Conservation (phyloP, 1,140 invertebrate genomes). For the Leguminivora glycinivorella region DNA sequence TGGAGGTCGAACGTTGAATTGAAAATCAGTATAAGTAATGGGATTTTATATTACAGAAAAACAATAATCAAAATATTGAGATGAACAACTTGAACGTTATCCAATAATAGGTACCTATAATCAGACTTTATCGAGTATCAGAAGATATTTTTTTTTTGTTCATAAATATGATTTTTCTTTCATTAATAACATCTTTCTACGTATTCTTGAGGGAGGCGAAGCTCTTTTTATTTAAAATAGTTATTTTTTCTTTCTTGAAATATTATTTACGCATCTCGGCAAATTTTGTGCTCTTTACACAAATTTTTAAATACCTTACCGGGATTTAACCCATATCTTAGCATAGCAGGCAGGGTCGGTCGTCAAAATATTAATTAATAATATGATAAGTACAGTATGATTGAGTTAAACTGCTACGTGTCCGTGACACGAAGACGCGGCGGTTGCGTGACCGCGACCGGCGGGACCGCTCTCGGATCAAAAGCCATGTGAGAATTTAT, state of each 20-base stretch:
- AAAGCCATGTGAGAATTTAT: constrained; percentile 27
- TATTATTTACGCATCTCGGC: too few relatives aligned
- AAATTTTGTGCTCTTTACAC: too few relatives aligned
- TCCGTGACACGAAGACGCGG: constrained; percentile 22
- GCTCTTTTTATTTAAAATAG: too few relatives aligned
- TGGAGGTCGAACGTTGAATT: background rate
- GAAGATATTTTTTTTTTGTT: background rate
- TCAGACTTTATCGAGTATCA: background rate
- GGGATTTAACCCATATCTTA: too few relatives aligned
- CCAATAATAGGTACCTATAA: constrained; percentile 8
- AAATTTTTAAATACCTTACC: too few relatives aligned
- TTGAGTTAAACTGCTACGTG: constrained; percentile 7
- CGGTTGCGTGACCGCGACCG: constrained; percentile 18
- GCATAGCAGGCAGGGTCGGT: too few relatives aligned
- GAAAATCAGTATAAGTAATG: constrained; percentile 13
- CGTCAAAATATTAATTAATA: background rate
- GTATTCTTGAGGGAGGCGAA: too few relatives aligned
- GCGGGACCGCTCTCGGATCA: constrained; percentile 19
- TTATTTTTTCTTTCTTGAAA: too few relatives aligned
- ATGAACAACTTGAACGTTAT: constrained; percentile 12
- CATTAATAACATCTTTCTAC: too few relatives aligned
- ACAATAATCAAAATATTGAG: constrained; percentile 5
- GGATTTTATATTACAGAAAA: constrained; percentile 19
- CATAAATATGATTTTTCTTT: constrained; percentile 4
- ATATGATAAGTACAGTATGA: background rate